Base-by-base conservation (phyloP, 1,140 invertebrate species). In the Dinothrombium tinctorium region DNA sequence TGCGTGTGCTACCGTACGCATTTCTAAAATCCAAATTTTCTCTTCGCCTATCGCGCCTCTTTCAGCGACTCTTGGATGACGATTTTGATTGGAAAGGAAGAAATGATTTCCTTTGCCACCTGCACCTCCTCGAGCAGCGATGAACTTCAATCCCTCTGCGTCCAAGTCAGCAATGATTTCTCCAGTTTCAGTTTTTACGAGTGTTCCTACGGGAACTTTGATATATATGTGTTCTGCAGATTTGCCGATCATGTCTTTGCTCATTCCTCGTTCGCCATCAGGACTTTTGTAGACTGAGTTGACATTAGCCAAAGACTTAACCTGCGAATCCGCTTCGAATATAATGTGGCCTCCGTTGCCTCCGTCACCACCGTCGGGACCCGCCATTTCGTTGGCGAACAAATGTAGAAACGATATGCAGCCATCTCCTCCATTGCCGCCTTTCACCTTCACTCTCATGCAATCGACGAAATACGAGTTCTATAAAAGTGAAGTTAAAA, bases 271-370 rank as follows among this genome's bases (percentile, higher is more conserved):
- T 47, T 71, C 71, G 4, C 87, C 89, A 52, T 67, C 47, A 5
- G 66, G 53, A 2, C 67, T 86, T 52, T 54, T 59, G 2, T 72
- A 49, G n/a, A 74, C 50, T 8, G 67, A 51, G 2, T 53, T 51
- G 32, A 87, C 51, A 51, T 76, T 63, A 40, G 66, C 66, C n/a
- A 92, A 64, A 51, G 78, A 80, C 45, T 70, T 77, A 4, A 73
- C 62, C 9, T 41, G 12, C 25, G 24, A 55, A 7, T 66, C 64
- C 14, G 75, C 70, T 69, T 67, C 36, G 44, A 61, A 82, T 36
- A 98, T 70, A 2, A 98, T 75, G 64, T 96, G 90, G 0, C 81
- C 90, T n/a, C 92, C 92, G 55, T 87, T 71, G 5, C 92, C 92
- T 9, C 90, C 92, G 62, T 96, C 81, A 0, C 89, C 92, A 4